Conservation (phyloP, 2,888 invertebrate genomes). For the Ophioninae sp. region DNA sequence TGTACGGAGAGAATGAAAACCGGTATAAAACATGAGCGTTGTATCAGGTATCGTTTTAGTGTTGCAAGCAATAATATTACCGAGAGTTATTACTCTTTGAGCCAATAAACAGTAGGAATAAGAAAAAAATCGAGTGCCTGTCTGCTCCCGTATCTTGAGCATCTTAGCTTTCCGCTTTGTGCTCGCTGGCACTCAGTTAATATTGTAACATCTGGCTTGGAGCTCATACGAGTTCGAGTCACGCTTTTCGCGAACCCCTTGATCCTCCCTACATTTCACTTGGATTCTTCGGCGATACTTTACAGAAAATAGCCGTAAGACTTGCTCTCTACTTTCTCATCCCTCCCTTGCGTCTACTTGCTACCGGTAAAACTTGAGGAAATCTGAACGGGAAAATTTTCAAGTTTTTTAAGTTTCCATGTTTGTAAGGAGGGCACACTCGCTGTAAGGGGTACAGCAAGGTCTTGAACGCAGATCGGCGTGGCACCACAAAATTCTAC, state of each 20-base stretch:
- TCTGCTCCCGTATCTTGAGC: slow-evolving; percentile 21
- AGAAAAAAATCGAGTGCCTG: slow-evolving; percentile 7
- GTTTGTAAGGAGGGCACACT: no score
- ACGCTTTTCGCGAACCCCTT: slow-evolving; percentile 68
- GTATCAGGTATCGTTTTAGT: slow-evolving; percentile 10
- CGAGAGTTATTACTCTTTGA: slow-evolving; percentile 48
- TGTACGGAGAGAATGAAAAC: slow-evolving; percentile 7
- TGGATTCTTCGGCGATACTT: slow-evolving; percentile 74
- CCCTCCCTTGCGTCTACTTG: slow-evolving; percentile 45
- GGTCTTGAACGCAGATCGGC: no score
- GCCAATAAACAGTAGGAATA: slow-evolving; percentile 15
- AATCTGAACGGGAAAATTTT: slow-evolving; percentile 7
- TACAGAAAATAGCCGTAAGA: slow-evolving; percentile 72
- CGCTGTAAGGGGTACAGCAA: no score
- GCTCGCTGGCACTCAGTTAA: slow-evolving; percentile 70
- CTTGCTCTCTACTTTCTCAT: slow-evolving; percentile 65
- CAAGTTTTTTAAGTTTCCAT: no score
- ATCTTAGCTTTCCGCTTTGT: slow-evolving; percentile 39
- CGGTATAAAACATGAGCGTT: slow-evolving; percentile 23
- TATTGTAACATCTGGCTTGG: slow-evolving; percentile 78
- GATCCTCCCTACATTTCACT: slow-evolving; percentile 74
- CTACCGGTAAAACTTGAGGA: slow-evolving; percentile 49
- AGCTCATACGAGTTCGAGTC: slow-evolving; percentile 77
- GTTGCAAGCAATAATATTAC: slow-evolving; percentile 66
- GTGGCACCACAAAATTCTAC: no score